Percentiles rank a stretch among this genome's conserved stretches.
These are phyloP conservation scores for Bubo blakistoni DNA, from an alignment of 2,113 vertebrate species.

Conservation along the genomic window DNA sequence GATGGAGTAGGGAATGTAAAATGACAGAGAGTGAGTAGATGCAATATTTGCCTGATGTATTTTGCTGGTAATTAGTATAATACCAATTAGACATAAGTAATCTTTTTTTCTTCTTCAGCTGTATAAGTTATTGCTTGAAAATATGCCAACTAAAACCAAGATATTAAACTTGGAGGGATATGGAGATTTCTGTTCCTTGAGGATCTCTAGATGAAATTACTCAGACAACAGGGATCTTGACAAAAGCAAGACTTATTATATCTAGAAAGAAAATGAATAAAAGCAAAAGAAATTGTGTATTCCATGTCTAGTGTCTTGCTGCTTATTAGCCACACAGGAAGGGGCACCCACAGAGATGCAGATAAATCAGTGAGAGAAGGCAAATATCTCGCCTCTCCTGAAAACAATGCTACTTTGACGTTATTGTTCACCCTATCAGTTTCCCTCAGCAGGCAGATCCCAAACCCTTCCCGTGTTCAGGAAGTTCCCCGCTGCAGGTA, in stretches of 20 bases:
- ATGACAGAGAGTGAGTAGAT: conserved; percentile 40
- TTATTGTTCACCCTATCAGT: conserved; percentile 5
- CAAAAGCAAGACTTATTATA: conserved; percentile 50
- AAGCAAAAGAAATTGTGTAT: conserved; percentile 36
- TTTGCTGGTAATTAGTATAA: conserved; percentile 59
- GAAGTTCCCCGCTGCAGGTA: not conserved
- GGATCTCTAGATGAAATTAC: conserved; percentile 62
- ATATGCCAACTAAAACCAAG: conserved; percentile 22
- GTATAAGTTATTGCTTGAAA: conserved; percentile 51
- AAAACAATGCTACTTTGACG: not conserved
- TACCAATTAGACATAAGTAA: conserved; percentile 55
- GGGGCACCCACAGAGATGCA: conserved; percentile 46
- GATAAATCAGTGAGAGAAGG: conserved; percentile 19
- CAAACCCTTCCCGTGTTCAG: not conserved
- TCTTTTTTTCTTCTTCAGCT: not conserved
- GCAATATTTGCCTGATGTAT: conserved; percentile 47
- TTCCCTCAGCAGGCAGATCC: not conserved
- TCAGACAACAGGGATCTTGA: conserved; percentile 54
- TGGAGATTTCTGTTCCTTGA: conserved; percentile 50
- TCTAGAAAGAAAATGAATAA: conserved; percentile 26
- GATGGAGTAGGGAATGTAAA: conserved; percentile 47
- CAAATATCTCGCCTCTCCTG: conserved; percentile 17
- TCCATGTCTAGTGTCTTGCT: not conserved
- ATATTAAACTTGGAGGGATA: conserved; percentile 47
- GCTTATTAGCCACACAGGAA: conserved; percentile 56